Evolutionary conservation across 2,797 vertebrate genomes (phyloP), one percentile per base, ranked within the genome.

Genomic region (Ispidina picta): DNA sequence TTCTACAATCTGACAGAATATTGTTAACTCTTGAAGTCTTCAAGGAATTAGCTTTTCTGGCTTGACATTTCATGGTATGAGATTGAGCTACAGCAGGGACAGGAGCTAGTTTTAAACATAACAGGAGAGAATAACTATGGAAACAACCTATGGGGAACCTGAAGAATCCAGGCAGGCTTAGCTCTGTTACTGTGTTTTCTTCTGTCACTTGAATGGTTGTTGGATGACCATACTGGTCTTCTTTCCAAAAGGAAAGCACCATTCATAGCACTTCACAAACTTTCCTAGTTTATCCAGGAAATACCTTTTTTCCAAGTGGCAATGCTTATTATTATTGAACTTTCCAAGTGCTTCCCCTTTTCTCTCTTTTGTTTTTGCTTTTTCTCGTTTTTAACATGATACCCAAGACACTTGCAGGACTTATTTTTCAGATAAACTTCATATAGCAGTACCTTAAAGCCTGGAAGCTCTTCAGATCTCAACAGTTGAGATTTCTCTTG

Each of bases 401-500:
- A 74, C 18, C 10, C 43, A 83, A 66, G 74, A 69, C 55, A 69
- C 16, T 72, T 87, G 65, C 44, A 63, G 51, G 39, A 83, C 22
- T 91, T 65, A 43, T 83, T 96, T 95, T 86, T 88, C 55, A 74
- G 78, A 86, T 80, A 70, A 89, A 74, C 20, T 92, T 86, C 65
- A 43, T 85, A 59, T n/a, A 90, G 26, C 65, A 88, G 33, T 74
- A 28, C 35, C 68, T 80, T 80, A 80, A 86, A 77, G 69, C 72
- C 88, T 88, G 72, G 88, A 95, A 93, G 33, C 72, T 92, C 92
- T 82, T 89, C 88, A 80, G 78, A 93, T 80, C 82, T 93, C 75
- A 78, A 89, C 75, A 93, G 83, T 78, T 91, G 92, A 96, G 75
- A 93, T 90, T 95, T 93, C 82, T 93, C 65, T 93, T 96, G 94